Evolutionary conservation across 2,113 vertebrate species (phyloP), one percentile per base, ranked within the genome.

Genomic region (Plotosus lineatus): DNA sequence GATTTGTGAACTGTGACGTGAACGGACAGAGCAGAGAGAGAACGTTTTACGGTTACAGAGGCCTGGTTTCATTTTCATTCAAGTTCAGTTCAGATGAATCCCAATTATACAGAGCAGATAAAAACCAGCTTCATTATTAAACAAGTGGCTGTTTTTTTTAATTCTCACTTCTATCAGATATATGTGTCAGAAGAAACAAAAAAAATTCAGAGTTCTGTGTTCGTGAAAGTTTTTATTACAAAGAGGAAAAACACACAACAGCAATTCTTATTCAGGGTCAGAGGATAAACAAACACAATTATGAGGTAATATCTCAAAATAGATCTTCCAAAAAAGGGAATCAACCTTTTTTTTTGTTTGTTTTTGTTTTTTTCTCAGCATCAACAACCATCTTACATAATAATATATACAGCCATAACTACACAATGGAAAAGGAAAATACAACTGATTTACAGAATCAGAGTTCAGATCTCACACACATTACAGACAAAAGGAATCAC

Each of bases 201-300:
- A 46, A 65, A 69, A 69, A 72, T 7, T 33, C 44, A 11, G 15
- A 10, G 50, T 73, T 50, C 69, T 73, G 33, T 44, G 86, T 79
- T 90, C 88, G 85, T 84, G 85, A 89, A 92, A 91, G 85, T 85
- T 93, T 94, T 94, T 95, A 95, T 94, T 95, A 92, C 89, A 94
- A 95, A 94, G 88, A 92, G 94, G 94, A 93, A 73, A 93, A 90
- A 93, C 93, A 94, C 93, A 93, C 89, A 93, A 92, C 91, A 92
- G 91, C 93, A 92, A 94, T 93, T 92, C 93, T 92, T 88, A 86
- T 94, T 89, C 88, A 83, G 79, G 92, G 89, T 93, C 89, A 92
- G 92, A 8, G 89, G 87, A 91, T 93, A 94, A 94, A 93, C 92
- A 94, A 92, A 94, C 88, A 92, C 85, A 79, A 48, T 53, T 68